Evolutionary conservation across 2,113 vertebrate genomes (phyloP).

Genomic region (Collichthys lucidus): DNA sequence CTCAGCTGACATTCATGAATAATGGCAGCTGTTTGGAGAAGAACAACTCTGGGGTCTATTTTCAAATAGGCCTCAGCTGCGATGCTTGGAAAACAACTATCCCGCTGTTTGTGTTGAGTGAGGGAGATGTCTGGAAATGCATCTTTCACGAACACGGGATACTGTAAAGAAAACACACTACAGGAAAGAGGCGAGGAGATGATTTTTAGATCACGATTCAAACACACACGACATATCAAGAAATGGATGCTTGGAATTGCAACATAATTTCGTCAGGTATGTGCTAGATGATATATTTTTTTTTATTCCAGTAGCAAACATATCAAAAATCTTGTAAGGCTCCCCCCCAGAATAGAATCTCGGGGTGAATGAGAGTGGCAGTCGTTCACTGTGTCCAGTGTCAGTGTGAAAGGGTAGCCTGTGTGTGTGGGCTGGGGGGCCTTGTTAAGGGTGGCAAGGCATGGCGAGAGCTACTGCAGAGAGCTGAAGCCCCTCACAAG

Average conservation of each 20-base stretch:
- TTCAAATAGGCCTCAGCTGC: conserved; percentile 73
- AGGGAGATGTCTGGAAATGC: conserved; percentile 42
- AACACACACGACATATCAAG: conserved; percentile 17
- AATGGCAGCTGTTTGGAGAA: conserved; percentile 74
- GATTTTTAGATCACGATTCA: not conserved
- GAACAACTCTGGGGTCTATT: conserved; percentile 72
- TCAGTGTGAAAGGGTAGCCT: conserved; percentile 31
- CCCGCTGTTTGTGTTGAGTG: conserved; percentile 52
- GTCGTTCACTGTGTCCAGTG: conserved; percentile 29
- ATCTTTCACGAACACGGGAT: conserved; percentile 51
- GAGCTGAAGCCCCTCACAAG: conserved; percentile 27
- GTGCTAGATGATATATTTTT: conserved; percentile 26
- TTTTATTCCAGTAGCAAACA: conserved; percentile 24
- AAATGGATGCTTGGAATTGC: conserved; percentile 32
- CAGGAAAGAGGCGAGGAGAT: conserved; percentile 7
- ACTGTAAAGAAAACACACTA: conserved; percentile 8
- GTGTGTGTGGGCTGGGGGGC: conserved; percentile 49
- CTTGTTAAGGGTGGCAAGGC: conserved; percentile 42
- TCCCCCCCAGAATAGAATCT: conserved; percentile 9
- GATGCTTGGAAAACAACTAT: conserved; percentile 57
- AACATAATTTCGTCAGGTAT: conserved; percentile 44
- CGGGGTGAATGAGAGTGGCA: conserved; percentile 6
- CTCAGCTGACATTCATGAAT: conserved; percentile 77
- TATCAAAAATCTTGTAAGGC: not conserved
- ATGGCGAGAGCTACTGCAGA: conserved; percentile 4